Conservation (phyloP, 1,140 invertebrate species). For the Drosophila orena region DNA sequence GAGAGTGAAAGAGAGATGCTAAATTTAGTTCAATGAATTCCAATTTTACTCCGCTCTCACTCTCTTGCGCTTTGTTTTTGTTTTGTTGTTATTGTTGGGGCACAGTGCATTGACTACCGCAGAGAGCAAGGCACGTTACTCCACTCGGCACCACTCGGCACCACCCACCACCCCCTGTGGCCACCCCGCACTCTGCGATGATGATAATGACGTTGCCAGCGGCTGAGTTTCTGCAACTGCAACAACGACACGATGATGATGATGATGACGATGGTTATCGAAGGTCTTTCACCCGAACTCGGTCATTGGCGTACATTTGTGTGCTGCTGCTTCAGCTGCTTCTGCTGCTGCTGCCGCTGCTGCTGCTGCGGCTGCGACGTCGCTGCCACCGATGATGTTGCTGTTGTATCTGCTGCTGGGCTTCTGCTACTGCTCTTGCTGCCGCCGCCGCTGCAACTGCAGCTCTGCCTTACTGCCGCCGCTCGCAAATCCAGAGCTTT, state of each 20-base stretch:
- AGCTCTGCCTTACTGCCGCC: constrained; percentile 61
- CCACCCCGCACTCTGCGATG: constrained; percentile 46
- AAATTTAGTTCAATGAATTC: constrained; percentile 81
- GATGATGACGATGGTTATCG: constrained; percentile 84
- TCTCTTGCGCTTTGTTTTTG: constrained; percentile 61
- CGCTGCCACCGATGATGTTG: constrained; percentile 44
- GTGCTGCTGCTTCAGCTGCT: constrained; percentile 54
- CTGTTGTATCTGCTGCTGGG: constrained; percentile 14
- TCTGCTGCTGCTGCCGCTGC: constrained; percentile 43
- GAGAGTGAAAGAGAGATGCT: constrained; percentile 48
- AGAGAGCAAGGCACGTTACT: constrained; percentile 55
- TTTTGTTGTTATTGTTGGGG: constrained; percentile 73
- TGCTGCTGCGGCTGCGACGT: constrained; percentile 20
- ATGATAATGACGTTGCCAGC: constrained; percentile 66
- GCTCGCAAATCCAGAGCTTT: constrained; percentile 85
- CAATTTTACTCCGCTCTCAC: constrained; percentile 30
- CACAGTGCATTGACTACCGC: constrained; percentile 69
- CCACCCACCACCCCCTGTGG: neutral
- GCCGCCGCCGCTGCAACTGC: constrained; percentile 30
- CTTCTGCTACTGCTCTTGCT: constrained; percentile 5
- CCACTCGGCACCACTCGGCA: constrained; percentile 27
- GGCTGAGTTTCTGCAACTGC: constrained; percentile 71
- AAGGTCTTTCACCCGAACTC: constrained; percentile 85
- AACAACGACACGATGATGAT: constrained; percentile 71
- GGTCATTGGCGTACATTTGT: constrained; percentile 85